A percentile compares a stretch with the other conserved stretches of the same genome.
phyloP scores from a whole-genome alignment of 2,888 invertebrate species.

The Cotesia congregata region DNA sequence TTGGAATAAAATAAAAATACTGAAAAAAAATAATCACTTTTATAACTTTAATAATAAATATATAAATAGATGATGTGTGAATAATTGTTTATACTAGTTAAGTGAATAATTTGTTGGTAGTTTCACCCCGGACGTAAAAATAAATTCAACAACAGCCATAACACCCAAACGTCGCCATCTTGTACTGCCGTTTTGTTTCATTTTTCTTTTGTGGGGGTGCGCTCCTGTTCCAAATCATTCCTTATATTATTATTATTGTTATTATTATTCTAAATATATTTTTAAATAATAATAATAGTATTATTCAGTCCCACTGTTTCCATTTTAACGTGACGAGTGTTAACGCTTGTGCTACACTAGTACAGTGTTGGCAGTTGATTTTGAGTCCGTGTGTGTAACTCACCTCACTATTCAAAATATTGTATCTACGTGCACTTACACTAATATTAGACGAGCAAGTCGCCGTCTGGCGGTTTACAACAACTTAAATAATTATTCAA shows the following conservation, averaged over 20 bases:
- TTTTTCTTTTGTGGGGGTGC: slow-evolving; percentile 59
- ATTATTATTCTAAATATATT: slow-evolving; percentile 12
- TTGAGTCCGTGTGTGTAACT: no score
- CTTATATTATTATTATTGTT: slow-evolving; percentile 19
- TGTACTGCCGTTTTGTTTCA: slow-evolving; percentile 62
- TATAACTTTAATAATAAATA: slow-evolving; percentile 4
- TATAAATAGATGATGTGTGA: slow-evolving; percentile 7
- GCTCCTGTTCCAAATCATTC: slow-evolving; percentile 46
- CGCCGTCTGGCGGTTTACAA: background rate
- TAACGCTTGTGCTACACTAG: no score
- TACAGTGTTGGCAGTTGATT: no score
- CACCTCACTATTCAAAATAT: no score
- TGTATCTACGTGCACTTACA: background rate
- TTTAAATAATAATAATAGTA: background rate
- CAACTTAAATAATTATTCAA: background rate
- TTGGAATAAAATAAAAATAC: background rate
- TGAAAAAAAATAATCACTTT: slow-evolving; percentile 12
- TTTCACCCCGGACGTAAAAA: slow-evolving; percentile 45
- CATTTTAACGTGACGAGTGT: background rate
- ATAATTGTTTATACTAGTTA: slow-evolving; percentile 17
- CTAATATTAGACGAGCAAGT: background rate
- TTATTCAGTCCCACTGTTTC: background rate
- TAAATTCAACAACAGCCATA: slow-evolving; percentile 59
- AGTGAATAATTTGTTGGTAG: slow-evolving; percentile 39
- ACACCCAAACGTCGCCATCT: slow-evolving; percentile 69